Base-by-base conservation (phyloP, 2,797 vertebrate genomes). In the Columba guinea region DNA sequence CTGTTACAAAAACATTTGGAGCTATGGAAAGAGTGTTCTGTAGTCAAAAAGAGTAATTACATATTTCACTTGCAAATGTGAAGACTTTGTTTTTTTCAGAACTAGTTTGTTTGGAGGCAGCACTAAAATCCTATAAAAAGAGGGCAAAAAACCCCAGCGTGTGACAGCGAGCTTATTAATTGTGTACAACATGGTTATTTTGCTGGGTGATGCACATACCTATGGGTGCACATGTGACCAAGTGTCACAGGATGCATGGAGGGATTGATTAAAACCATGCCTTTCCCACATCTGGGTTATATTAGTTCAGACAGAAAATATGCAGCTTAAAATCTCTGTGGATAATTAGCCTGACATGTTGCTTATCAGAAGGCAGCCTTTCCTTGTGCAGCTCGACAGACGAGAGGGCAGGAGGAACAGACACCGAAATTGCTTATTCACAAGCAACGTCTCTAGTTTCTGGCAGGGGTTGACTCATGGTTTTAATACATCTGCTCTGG, bases 231-330 rank as follows among this genome's bases (percentile, higher is more conserved):
- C 89, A 34, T 84, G 87, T 90, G 94, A 93, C 68, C 83, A 13
- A 17, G 65, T 65, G 81, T 90, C 97, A 89, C 79, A 81, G 94
- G 91, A 77, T 83, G 46, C 67, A 55, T 58, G 26, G 95, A 75
- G 79, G 55, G 84, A 32, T 60, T 92, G 87, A 67, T 86, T 95
- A 60, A 91, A 94, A 89, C 71, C 78, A 34, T 95, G 78, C 84
- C 77, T 93, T 94, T 93, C 81, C 84, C 87, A 96, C 97, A 97
- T 97, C 97, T 98, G 97, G 74, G 59, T 92, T 59, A n/a, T 67
- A 91, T 97, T 97, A 96, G 79, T 84, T 65, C 93, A 59, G 82
- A 91, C 92, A 95, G 93, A 92, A 97, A 97, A 95, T 81, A 89
- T 49, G 80, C 94, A 95, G 34, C 89, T 91, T 78, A 55, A 79